These are phyloP conservation scores for Entosphenus tridentatus DNA, from an alignment of 2,113 vertebrate species.

Conservation along the genomic window DNA sequence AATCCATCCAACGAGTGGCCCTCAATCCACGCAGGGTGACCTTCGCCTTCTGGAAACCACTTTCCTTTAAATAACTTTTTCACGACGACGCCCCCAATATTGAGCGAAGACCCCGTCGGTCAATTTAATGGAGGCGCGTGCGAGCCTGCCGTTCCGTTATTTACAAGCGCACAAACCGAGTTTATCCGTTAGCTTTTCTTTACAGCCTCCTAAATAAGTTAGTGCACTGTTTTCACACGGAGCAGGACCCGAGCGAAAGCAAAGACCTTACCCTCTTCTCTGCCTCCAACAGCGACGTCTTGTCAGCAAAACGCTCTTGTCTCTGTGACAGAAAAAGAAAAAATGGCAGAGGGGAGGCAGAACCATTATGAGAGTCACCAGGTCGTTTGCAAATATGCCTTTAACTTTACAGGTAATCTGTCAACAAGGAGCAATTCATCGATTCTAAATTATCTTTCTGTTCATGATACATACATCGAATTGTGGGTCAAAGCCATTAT, in stretches of 20 bases:
- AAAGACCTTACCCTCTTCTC: slow-evolving; percentile 81
- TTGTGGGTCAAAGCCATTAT: too few relatives aligned
- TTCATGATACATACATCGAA: too few relatives aligned
- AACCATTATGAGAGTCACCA: too few relatives aligned
- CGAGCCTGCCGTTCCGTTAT: slow-evolving; percentile 16
- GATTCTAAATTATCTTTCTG: too few relatives aligned
- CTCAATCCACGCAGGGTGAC: slow-evolving; percentile 30
- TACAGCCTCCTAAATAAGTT: background rate
- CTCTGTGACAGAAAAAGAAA: slow-evolving; percentile 26
- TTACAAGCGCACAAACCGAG: slow-evolving; percentile 8
- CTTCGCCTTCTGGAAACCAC: slow-evolving; percentile 7
- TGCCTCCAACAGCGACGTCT: slow-evolving; percentile 81
- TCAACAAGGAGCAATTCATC: too few relatives aligned
- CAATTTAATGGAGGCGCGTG: slow-evolving; percentile 16
- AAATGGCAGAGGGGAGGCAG: too few relatives aligned
- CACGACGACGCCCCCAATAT: background rate
- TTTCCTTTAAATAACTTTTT: background rate
- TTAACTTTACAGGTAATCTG: too few relatives aligned
- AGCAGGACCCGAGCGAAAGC: too few relatives aligned
- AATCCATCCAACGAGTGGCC: too few relatives aligned
- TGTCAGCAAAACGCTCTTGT: slow-evolving; percentile 87
- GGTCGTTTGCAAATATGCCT: too few relatives aligned
- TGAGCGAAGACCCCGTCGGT: background rate
- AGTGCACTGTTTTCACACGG: background rate
- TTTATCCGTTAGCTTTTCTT: background rate